Evolutionary conservation across 1,140 invertebrate genomes (phyloP), one percentile per base, ranked within the genome.

Genomic region (Ceratoteleas bidentatus): DNA sequence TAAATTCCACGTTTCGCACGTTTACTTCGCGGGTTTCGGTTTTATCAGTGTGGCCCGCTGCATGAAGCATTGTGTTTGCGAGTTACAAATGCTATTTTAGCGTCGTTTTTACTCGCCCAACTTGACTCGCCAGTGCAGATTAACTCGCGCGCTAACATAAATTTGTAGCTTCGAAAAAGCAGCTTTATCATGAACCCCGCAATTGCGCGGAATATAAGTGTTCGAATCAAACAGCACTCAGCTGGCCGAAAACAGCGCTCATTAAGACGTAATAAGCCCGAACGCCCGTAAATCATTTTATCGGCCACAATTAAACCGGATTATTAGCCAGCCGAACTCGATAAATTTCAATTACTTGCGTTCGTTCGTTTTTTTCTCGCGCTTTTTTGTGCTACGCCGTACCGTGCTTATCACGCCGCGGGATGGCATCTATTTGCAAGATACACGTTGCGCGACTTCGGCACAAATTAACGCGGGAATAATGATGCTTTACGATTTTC

Each of bases 401-500:
- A 57, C 50, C 54, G 54, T 58, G 33, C 47, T 69, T 60, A 69
- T 69, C 54, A 45, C n/a, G n/a, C n/a, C 7, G 6, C 43, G 10
- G n/a, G 43, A 11, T 45, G 43, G 43, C 7, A 33, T 62, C 24
- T 62, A 62, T 72, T 54, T 72, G n/a, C 43, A 16, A 58, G 24
- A 43, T 52, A 60, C 24, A 32, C 13, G 50, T 58, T 15, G 56
- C 36, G 54, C 32, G 36, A 76, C 62, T 68, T 68, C 61, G 49
- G 62, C 49, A 52, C 52, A 68, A 76, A 76, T 76, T 76, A 76
- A 76, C 62, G 47, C 40, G 58, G 56, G 57, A 64, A 70, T 78
- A 78, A 78, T 66, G 68, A 72, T 72, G 32, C 66, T 65, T 70
- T 65, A 76, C 45, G 70, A 70, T 81, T 81, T 74, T 75, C 24